Percentiles rank a stretch among this genome's conserved stretches.
phyloP scores from a whole-genome alignment of 2,888 invertebrate genomes.

The Sthenelais limicola region DNA sequence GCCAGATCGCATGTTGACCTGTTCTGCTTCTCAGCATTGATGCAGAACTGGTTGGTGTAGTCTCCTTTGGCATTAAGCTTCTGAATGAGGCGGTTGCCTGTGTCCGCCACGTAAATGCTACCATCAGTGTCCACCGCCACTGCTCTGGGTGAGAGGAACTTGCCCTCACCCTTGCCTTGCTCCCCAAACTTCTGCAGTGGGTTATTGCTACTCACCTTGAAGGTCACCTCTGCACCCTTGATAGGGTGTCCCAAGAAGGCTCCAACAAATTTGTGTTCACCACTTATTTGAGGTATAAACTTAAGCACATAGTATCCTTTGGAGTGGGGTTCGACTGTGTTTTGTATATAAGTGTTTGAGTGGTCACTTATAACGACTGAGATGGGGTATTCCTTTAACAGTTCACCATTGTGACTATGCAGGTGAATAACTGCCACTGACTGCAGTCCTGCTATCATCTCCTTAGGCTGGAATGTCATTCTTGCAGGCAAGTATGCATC shows the following conservation, averaged over 20 bases:
- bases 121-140: constrained; percentile 48
- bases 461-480: constrained; percentile 38
- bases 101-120: constrained; percentile 51
- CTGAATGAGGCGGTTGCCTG: constrained; percentile 52
- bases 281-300: constrained; percentile 50
- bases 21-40: constrained; percentile 43
- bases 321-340: not conserved
- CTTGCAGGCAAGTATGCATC: constrained; percentile 42
- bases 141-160: constrained; percentile 51
- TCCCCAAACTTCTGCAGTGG: constrained; percentile 48
- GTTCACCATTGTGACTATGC: constrained; percentile 44
- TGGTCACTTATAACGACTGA: constrained; percentile 45
- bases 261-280: constrained; percentile 45
- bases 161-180: constrained; percentile 49
- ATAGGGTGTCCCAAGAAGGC: constrained; percentile 49
- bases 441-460: constrained; percentile 40
- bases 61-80: constrained; percentile 47
- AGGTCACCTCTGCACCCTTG: constrained; percentile 41
- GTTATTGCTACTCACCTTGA: constrained; percentile 50
- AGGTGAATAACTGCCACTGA: constrained; percentile 38
- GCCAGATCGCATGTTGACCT: constrained; percentile 52
- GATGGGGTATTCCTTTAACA: constrained; percentile 42
- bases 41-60: constrained; percentile 48
- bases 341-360: constrained; percentile 23
- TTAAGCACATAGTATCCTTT: constrained; percentile 34